Evolutionary conservation across 2,113 vertebrate species (phyloP).

Genomic region (Osmerus eperlanus): DNA sequence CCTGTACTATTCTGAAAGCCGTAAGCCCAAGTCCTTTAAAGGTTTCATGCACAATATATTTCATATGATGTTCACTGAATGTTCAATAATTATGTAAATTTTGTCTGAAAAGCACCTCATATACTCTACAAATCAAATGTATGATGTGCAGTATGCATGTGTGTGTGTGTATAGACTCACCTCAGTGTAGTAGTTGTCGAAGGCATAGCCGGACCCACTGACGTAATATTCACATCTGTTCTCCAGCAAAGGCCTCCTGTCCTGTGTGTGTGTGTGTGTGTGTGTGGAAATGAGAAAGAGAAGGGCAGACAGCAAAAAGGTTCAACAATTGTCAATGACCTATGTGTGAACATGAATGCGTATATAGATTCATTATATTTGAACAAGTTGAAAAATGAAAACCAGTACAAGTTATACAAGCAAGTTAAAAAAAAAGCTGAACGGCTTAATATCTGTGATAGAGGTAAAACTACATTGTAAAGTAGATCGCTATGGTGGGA

Average conservation of each 20-base stretch:
- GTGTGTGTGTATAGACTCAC: constrained; percentile 62
- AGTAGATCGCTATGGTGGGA: not conserved
- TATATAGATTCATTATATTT: no score
- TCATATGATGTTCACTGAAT: not conserved
- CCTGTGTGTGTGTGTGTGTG: constrained; percentile 51
- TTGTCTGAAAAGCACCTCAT: no score
- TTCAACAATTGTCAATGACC: not conserved
- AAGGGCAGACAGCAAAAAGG: not conserved
- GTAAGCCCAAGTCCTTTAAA: constrained; percentile 9
- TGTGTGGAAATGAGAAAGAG: not conserved
- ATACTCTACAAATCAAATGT: not conserved
- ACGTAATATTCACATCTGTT: constrained; percentile 83
- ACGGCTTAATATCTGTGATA: no score
- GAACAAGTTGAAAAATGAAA: no score
- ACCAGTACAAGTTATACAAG: no score
- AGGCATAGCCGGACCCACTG: constrained; percentile 76
- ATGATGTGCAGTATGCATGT: not conserved
- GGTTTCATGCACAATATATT: not conserved
- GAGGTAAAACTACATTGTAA: not conserved
- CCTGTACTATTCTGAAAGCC: constrained; percentile 5
- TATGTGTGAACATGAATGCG: not conserved
- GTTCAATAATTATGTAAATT: not conserved
- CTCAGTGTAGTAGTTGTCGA: constrained; percentile 85
- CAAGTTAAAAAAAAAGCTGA: no score
- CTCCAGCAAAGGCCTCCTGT: constrained; percentile 78